Conservation (phyloP, 64 coral and sea anemone genomes). For the Porites lutea region DNA sequence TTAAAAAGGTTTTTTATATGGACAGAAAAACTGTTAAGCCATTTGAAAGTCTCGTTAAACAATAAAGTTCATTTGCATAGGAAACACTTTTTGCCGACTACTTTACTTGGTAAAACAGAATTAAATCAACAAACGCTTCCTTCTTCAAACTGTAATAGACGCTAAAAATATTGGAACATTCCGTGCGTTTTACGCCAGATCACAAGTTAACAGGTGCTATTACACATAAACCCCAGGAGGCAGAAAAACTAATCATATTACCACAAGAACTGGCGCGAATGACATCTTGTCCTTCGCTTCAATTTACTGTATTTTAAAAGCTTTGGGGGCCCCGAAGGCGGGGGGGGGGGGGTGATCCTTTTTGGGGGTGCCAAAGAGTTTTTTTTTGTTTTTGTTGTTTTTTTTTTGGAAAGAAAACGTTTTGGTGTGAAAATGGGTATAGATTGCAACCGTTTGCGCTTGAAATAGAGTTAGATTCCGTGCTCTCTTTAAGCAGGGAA, state of each 20-base stretch:
- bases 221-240: background rate
- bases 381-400: too few species aligned
- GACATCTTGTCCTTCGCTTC: too few species aligned
- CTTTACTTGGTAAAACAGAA: slow-evolving; percentile 1
- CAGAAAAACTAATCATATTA: background rate
- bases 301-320: too few species aligned
- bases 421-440: too few species aligned
- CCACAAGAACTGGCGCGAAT: background rate
- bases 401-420: too few species aligned
- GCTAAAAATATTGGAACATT: background rate
- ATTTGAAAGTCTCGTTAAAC: background rate
- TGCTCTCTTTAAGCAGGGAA: too few species aligned
- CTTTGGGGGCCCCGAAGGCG: too few species aligned
- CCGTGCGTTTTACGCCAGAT: background rate
- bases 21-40: background rate
- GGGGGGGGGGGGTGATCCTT: too few species aligned
- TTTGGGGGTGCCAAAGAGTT: too few species aligned
- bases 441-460: too few species aligned
- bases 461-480: too few species aligned
- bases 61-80: slow-evolving; percentile 22
- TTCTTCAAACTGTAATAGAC: background rate
- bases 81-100: slow-evolving; percentile 12
- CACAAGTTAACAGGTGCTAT: background rate
- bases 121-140: slow-evolving; percentile 8
- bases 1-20: background rate